Percentiles rank a stretch among this genome's conserved stretches.
These are phyloP conservation scores for Berghia stephanieae DNA, from an alignment of 1,140 invertebrate genomes.

Conservation along the genomic window DNA sequence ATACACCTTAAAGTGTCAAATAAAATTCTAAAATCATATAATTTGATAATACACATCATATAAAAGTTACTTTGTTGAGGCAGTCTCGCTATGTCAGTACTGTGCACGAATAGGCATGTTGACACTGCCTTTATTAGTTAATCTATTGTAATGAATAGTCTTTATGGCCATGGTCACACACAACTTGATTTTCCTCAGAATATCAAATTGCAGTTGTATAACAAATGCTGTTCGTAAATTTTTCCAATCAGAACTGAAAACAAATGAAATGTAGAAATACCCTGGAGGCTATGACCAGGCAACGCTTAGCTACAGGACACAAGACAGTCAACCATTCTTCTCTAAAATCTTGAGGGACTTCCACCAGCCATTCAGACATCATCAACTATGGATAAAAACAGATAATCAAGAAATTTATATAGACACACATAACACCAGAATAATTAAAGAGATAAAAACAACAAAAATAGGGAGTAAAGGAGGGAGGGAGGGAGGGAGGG, in stretches of 20 bases:
- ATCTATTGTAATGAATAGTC: background rate
- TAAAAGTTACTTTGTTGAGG: too few species aligned
- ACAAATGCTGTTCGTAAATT: background rate
- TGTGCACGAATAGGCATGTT: background rate
- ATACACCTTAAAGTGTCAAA: too few species aligned
- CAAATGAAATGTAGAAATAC: conserved; percentile 65
- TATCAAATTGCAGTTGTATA: background rate
- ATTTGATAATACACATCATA: too few species aligned
- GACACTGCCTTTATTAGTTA: background rate
- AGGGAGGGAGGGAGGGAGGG: too few species aligned
- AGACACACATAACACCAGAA: too few species aligned
- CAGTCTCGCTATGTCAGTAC: too few species aligned
- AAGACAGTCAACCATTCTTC: conserved; percentile 83
- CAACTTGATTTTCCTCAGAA: background rate
- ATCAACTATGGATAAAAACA: conserved; percentile 71
- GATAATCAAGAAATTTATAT: too few species aligned
- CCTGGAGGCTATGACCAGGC: conserved; percentile 78
- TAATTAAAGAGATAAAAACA: too few species aligned
- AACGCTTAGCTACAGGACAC: conserved; percentile 83
- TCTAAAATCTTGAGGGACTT: conserved; percentile 78
- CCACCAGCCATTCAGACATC: conserved; percentile 91
- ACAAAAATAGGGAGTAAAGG: too few species aligned
- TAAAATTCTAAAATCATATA: too few species aligned
- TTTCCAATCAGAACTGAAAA: background rate
- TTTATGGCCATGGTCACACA: background rate